A percentile compares a stretch with the other conserved stretches of the same genome.
Conservation (phyloP, 2,797 vertebrate species). For the Graptemys geographica region DNA sequence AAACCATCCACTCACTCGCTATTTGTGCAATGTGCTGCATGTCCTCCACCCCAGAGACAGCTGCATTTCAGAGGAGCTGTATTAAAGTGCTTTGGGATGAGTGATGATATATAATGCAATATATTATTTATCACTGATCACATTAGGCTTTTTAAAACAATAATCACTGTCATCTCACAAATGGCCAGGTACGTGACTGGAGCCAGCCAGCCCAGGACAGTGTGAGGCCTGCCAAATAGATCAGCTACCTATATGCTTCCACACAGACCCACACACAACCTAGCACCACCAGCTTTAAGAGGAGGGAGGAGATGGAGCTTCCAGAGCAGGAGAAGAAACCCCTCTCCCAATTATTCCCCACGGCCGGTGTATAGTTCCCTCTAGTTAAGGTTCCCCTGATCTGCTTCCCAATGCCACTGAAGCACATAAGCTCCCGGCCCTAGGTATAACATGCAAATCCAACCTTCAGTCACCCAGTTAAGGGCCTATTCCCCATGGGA, state of each 20-base stretch:
- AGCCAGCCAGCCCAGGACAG: not conserved
- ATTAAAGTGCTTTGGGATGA: not conserved
- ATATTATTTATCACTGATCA: not conserved
- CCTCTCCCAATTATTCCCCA: slow-evolving; percentile 15
- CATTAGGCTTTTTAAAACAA: not conserved
- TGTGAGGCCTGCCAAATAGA: not conserved
- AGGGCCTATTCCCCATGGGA: not conserved
- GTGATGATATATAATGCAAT: not conserved
- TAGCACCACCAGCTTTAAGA: slow-evolving; percentile 10
- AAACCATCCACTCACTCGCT: slow-evolving; percentile 19
- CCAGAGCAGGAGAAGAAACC: not conserved
- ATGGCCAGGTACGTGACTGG: not conserved
- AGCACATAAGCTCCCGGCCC: not conserved
- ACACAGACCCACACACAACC: not conserved
- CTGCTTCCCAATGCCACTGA: not conserved
- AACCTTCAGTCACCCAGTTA: not conserved
- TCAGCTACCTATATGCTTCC: not conserved
- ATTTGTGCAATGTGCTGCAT: not conserved
- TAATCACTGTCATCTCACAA: not conserved
- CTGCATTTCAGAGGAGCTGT: not conserved
- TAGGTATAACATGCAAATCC: not conserved
- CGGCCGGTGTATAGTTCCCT: slow-evolving; percentile 18
- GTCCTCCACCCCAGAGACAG: not conserved
- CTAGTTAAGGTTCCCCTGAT: slow-evolving; percentile 30
- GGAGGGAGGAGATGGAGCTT: not conserved